Percentiles rank a stretch among this genome's conserved stretches.
Evolutionary conservation across 1,140 invertebrate genomes (phyloP).

Genomic region (Diabrotica undecimpunctata): DNA sequence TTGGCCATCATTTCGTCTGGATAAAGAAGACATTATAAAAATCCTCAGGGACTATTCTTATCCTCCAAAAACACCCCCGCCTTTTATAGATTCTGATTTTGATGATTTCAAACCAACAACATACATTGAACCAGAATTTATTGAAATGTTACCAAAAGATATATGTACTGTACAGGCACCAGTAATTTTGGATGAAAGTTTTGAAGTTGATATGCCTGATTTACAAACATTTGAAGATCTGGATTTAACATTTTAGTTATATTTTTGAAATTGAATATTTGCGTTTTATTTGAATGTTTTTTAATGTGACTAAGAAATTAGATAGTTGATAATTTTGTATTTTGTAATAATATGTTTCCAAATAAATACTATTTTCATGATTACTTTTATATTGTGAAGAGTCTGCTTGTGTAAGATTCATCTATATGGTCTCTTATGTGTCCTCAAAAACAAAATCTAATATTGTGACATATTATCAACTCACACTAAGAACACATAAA

Average conservation of each 20-base stretch:
- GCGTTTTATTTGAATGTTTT: not conserved
- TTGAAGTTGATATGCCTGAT: conserved; percentile 6
- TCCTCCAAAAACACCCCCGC: conserved; percentile 18
- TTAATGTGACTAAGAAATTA: not conserved
- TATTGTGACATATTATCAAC: no score
- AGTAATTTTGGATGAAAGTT: conserved; percentile 4
- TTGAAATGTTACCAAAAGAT: conserved; percentile 14
- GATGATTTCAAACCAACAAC: not conserved
- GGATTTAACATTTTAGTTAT: not conserved
- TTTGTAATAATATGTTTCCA: not conserved
- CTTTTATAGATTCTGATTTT: conserved; percentile 8
- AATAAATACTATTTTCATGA: not conserved
- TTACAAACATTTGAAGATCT: conserved; percentile 10
- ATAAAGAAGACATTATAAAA: conserved; percentile 13
- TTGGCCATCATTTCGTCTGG: conserved; percentile 5
- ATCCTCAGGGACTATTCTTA: conserved; percentile 17
- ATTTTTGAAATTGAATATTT: not conserved
- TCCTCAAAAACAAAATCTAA: no score
- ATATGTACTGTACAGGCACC: not conserved
- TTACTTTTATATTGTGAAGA: not conserved
- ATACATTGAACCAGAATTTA: conserved; percentile 10
- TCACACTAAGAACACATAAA: no score
- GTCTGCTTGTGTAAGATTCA: not conserved
- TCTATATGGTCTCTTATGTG: not conserved
- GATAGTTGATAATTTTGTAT: not conserved